phyloP scores from a whole-genome alignment of 1,140 invertebrate genomes.

The Aphelenchoides fujianensis region DNA sequence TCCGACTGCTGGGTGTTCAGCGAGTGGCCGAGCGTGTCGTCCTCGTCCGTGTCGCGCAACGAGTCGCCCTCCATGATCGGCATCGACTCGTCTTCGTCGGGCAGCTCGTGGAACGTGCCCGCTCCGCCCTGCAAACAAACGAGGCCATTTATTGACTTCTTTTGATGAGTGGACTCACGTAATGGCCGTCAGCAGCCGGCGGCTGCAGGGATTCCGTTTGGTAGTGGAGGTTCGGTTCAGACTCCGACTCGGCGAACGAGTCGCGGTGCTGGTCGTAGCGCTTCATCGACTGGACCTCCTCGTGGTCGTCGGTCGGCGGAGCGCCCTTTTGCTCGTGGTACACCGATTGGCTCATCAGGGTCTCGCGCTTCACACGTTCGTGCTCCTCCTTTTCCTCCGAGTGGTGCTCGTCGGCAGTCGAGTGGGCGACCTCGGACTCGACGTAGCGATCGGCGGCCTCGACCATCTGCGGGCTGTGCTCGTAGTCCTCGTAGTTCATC shows the following conservation, averaged over 20 bases:
- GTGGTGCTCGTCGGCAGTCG: no score
- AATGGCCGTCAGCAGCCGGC: background rate
- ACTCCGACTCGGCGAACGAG: conserved; percentile 10
- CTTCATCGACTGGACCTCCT: background rate
- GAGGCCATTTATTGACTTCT: no score
- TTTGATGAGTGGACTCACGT: no score
- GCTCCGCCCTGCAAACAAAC: no score
- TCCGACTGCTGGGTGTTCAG: background rate
- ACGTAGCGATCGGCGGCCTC: no score
- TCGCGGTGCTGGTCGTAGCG: conserved; percentile 5
- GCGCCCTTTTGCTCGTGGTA: no score
- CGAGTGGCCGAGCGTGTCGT: background rate
- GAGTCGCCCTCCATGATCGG: conserved; percentile 13
- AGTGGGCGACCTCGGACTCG: no score
- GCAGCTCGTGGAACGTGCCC: no score
- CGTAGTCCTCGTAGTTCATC: background rate
- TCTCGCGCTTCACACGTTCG: conserved; percentile 17
- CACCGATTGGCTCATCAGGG: background rate
- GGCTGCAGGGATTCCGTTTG: conserved; percentile 4
- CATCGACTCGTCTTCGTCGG: no score
- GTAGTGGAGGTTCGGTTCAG: conserved; percentile 18
- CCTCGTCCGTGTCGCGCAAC: conserved; percentile 11
- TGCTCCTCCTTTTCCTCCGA: conserved; percentile 25
- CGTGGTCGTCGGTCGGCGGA: no score
- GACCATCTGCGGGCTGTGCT: background rate